Conservation (phyloP, 2,113 vertebrate species). For the Channa maculata region DNA sequence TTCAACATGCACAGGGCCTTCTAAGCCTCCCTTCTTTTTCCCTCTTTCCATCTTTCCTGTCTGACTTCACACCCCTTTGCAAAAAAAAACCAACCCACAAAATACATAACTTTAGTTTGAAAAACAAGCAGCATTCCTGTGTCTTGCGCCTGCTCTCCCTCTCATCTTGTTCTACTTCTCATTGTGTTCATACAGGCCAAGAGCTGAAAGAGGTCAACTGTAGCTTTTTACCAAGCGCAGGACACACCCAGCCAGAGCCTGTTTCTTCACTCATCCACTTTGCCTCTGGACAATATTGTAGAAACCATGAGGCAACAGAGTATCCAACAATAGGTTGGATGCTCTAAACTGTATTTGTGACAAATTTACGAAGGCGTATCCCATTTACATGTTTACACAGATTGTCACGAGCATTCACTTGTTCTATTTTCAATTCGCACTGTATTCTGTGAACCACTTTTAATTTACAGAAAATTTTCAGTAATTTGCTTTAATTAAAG, state of each 20-base stretch:
- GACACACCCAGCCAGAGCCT: not conserved
- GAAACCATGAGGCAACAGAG: not conserved
- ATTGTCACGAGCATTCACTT: too few species aligned
- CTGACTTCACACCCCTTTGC: constrained; percentile 50
- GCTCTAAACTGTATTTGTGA: not conserved
- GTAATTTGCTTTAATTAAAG: too few species aligned
- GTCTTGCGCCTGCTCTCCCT: not conserved
- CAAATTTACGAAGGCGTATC: too few species aligned
- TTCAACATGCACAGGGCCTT: not conserved
- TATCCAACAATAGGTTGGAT: not conserved
- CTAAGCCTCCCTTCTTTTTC: constrained; percentile 37
- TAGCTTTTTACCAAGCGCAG: constrained; percentile 28
- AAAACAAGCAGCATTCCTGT: constrained; percentile 37
- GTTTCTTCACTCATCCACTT: constrained; percentile 1
- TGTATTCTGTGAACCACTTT: too few species aligned
- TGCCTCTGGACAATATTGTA: constrained; percentile 1
- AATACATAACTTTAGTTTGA: constrained; percentile 18
- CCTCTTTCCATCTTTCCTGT: constrained; percentile 16
- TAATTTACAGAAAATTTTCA: too few species aligned
- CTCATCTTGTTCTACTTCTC: constrained; percentile 7
- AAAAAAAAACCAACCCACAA: constrained; percentile 36
- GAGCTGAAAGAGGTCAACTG: constrained; percentile 37
- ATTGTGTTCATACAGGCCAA: constrained; percentile 32
- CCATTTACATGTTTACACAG: too few species aligned
- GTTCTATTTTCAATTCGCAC: too few species aligned